Evolutionary conservation across 2,888 invertebrate species (phyloP).

Genomic region (Andrena hattorfiana): DNA sequence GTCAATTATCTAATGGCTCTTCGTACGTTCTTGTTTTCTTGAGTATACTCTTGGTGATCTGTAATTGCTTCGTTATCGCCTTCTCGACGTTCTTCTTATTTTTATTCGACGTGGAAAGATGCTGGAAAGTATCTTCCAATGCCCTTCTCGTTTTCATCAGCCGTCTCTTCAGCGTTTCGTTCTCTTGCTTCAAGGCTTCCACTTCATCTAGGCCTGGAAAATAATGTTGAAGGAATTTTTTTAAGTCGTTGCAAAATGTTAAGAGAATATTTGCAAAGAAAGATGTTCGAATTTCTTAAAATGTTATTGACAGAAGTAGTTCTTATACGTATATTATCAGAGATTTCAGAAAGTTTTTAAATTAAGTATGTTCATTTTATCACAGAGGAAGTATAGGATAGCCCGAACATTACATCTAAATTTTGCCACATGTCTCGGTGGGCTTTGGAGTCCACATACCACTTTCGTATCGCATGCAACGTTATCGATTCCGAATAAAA

Average conservation of each 20-base stretch:
- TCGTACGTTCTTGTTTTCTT: slow-evolving; percentile 84
- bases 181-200: slow-evolving; percentile 88
- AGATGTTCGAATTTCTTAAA: no score
- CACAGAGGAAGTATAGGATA: no score
- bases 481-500: no score
- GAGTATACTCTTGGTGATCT: slow-evolving; percentile 82
- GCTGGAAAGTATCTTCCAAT: slow-evolving; percentile 91
- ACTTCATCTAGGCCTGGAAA: slow-evolving; percentile 83
- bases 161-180: slow-evolving; percentile 90
- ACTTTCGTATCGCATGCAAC: no score
- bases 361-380: no score
- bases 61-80: slow-evolving; percentile 87
- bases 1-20: slow-evolving; percentile 79
- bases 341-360: no score
- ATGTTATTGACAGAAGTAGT: no score
- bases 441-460: no score
- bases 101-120: slow-evolving; percentile 91
- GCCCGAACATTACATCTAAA: no score
- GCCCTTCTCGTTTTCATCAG: slow-evolving; percentile 90
- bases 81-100: slow-evolving; percentile 93
- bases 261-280: no score
- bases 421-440: no score
- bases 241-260: not conserved
- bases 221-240: not conserved
- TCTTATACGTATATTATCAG: no score